phyloP scores from a whole-genome alignment of 2,113 vertebrate species.

The Leucoraja erinaceus region DNA sequence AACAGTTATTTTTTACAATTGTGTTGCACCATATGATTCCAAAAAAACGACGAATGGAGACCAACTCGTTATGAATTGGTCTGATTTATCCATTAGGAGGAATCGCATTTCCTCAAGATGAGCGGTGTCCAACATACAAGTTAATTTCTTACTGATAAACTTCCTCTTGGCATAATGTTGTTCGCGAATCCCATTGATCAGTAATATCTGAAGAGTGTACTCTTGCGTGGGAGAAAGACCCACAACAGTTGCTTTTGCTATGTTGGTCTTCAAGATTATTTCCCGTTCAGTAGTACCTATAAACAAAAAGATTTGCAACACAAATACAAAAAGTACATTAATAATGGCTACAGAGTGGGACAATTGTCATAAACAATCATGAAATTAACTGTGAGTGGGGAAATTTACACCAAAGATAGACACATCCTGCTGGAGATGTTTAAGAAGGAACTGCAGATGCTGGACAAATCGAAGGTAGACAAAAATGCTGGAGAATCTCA shows the following conservation, averaged over 20 bases:
- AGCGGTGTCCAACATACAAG: too few relatives aligned
- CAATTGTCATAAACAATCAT: not conserved
- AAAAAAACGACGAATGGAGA: too few relatives aligned
- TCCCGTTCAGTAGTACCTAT: constrained; percentile 77
- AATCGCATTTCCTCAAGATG: too few relatives aligned
- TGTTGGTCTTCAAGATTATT: constrained; percentile 85
- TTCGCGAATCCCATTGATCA: constrained; percentile 71
- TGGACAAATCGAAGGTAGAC: too few relatives aligned
- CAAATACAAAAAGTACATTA: not conserved
- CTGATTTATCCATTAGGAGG: too few relatives aligned
- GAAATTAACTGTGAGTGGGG: not conserved
- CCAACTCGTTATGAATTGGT: too few relatives aligned
- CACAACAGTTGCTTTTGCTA: constrained; percentile 75
- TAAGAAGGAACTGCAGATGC: too few relatives aligned
- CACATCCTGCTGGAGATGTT: too few relatives aligned
- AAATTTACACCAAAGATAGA: not conserved
- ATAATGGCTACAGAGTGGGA: not conserved
- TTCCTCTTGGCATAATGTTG: constrained; percentile 73
- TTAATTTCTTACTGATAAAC: constrained; percentile 76
- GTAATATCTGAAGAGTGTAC: constrained; percentile 72
- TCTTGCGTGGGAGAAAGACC: constrained; percentile 78
- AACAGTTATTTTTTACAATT: too few relatives aligned
- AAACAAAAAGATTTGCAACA: constrained; percentile 36
- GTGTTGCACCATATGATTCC: too few relatives aligned
- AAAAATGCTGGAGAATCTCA: too few relatives aligned